Conservation (phyloP, 2,888 invertebrate species). For the Penaeus monodon region DNA sequence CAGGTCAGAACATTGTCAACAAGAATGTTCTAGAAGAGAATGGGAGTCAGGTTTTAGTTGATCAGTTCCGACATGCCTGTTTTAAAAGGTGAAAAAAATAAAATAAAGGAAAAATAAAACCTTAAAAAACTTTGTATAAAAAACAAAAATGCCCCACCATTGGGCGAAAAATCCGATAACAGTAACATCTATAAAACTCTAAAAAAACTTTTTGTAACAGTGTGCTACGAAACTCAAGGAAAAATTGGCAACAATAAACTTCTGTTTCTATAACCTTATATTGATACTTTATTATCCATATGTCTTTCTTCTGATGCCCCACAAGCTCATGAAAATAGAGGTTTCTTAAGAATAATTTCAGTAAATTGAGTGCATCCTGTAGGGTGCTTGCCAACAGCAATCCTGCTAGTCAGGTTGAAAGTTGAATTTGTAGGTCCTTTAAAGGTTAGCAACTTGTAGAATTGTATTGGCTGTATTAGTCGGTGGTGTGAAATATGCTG, state of each 20-base stretch:
- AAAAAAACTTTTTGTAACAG: constrained; percentile 46
- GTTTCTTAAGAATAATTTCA: too few species aligned
- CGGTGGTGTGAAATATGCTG: too few species aligned
- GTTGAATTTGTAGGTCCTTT: too few species aligned
- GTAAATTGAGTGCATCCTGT: too few species aligned
- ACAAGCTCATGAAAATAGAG: neutral
- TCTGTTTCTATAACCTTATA: constrained; percentile 61
- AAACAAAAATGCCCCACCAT: constrained; percentile 55
- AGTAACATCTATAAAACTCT: constrained; percentile 51
- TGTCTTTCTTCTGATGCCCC: neutral
- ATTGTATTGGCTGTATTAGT: neutral
- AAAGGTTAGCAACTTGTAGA: too few species aligned
- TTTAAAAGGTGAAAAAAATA: constrained; percentile 40
- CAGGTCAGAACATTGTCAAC: constrained; percentile 57
- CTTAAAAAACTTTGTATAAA: constrained; percentile 57
- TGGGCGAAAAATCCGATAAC: constrained; percentile 62
- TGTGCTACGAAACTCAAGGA: constrained; percentile 41
- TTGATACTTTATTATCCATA: constrained; percentile 22
- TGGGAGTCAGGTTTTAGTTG: constrained; percentile 35
- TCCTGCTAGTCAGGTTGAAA: too few species aligned
- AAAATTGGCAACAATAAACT: constrained; percentile 61
- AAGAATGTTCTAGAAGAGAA: constrained; percentile 24
- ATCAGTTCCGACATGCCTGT: constrained; percentile 56
- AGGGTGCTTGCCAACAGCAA: too few species aligned
- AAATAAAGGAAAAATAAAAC: constrained; percentile 39